Evolutionary conservation across 2,888 invertebrate genomes (phyloP).

Genomic region (Hydropsyche betteni): DNA sequence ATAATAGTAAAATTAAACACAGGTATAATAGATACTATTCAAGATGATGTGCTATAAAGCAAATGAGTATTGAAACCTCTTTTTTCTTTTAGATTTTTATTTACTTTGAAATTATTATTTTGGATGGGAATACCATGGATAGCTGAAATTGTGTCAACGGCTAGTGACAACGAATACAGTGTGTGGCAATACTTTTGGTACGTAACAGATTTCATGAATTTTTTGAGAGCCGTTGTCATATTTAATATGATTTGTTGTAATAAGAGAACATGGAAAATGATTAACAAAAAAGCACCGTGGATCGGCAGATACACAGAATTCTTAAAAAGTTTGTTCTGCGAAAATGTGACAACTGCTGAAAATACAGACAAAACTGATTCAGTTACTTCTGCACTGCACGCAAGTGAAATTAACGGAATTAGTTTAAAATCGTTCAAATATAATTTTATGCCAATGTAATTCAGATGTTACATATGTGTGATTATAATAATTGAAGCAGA

Average conservation of each 20-base stretch:
- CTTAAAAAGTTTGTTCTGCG: not conserved
- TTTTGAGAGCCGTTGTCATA: constrained; percentile 69
- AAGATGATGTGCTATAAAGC: too few relatives aligned
- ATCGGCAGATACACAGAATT: not conserved
- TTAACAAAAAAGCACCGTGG: constrained; percentile 61
- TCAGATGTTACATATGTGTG: too few relatives aligned
- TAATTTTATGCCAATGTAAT: too few relatives aligned
- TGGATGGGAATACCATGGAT: constrained; percentile 80
- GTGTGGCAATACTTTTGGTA: constrained; percentile 54
- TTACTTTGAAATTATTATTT: constrained; percentile 74
- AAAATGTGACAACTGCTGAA: not conserved
- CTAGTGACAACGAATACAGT: constrained; percentile 59
- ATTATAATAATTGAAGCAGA: too few relatives aligned
- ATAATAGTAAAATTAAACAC: constrained; percentile 46
- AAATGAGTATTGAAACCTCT: not conserved
- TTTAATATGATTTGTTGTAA: constrained; percentile 72
- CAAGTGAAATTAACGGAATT: not conserved
- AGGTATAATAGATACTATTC: constrained; percentile 40
- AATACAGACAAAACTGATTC: constrained; percentile 2
- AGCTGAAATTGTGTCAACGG: constrained; percentile 73
- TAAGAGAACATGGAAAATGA: constrained; percentile 63
- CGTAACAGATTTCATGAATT: constrained; percentile 67
- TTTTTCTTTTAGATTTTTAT: constrained; percentile 68
- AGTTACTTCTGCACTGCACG: not conserved
- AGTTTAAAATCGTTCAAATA: too few relatives aligned